Evolutionary conservation across 2,888 invertebrate genomes (phyloP), one percentile per base, ranked within the genome.

Genomic region (Rhimphoctona megacephalus): DNA sequence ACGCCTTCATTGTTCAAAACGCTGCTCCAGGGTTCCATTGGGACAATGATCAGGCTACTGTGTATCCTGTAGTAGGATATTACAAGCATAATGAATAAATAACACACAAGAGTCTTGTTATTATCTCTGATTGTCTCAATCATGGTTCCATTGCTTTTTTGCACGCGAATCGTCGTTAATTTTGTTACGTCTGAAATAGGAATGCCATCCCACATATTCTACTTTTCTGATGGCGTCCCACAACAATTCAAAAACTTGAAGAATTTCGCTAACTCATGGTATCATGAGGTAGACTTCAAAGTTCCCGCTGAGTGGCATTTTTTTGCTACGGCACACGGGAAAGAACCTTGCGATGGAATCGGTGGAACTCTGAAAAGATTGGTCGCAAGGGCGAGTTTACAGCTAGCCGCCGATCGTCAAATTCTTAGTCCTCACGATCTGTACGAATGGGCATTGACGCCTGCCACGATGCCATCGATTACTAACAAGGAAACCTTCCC

Each of bases 1-100:
- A 90, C 79, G 81, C 64, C 0, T 90, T 89, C 66, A 86, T 90
- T 22, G 52, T 89, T 4, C 89, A 89, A 83, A 77, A 90, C 76
- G 88, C 88, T 22, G 87, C 80, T 25, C 78, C 85, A 30, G 83
- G 81, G 17, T 86, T 87, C 57, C 87, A 90, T 54, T 90, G 86
- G 85, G 88, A 89, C 66, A 90, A 89, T 66, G 49, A 78, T 9
- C 86, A 88, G 57, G 87, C 87, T 1, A 90, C 89, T 17, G 30
- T 90, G 33, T 88, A 79, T 81, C 81, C 89, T 64, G 81, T 87
- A 14, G 88, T 88, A 11, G 70, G 84, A 39, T 89, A 91, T 82
- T 89, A 85, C 76, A 85, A 84, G 46, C 11, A 49, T 19, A 25
- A 72, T 30, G 49, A 14, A 30, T 49, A 30, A 72, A 14, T 67